Conservation (phyloP, 2,888 invertebrate genomes). For the Caenorhabditis macrosperma region DNA sequence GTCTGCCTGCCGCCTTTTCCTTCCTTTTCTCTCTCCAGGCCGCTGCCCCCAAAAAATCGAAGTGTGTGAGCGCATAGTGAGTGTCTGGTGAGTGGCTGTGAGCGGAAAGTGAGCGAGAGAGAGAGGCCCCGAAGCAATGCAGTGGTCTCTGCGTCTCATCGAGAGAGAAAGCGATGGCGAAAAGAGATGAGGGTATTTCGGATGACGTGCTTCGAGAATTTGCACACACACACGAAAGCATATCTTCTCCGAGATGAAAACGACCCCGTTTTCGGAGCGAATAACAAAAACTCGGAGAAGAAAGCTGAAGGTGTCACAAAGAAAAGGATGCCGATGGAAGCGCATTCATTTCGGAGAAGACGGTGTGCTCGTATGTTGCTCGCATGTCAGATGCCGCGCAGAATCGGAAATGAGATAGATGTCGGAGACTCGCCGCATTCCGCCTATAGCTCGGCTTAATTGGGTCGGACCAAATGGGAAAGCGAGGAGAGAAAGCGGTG, state of each 20-base stretch:
- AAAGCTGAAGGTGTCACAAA: not conserved
- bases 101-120: conserved; percentile 6
- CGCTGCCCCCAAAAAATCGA: conserved; percentile 48
- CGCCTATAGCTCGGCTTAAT: conserved; percentile 12
- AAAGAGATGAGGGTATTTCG: conserved; percentile 25
- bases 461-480: conserved; percentile 22
- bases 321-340: not conserved
- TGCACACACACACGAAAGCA: conserved; percentile 16
- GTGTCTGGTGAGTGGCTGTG: conserved; percentile 49
- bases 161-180: not conserved
- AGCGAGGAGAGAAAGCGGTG: not conserved
- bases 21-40: conserved; percentile 14
- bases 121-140: not conserved
- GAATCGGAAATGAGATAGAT: conserved; percentile 21
- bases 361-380: conserved; percentile 2
- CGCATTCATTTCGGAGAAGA: conserved; percentile 3
- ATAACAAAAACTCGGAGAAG: conserved; percentile 3
- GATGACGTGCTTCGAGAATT: conserved; percentile 44
- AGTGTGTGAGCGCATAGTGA: conserved; percentile 46
- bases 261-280: not conserved
- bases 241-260: conserved; percentile 3
- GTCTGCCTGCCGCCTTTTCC: not conserved
- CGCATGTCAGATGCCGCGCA: not conserved
- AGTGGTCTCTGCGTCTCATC: conserved; percentile 28
- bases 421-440: not conserved